A percentile compares a stretch with the other conserved stretches of the same genome.
Evolutionary conservation across 2,888 invertebrate genomes (phyloP).

Genomic region (Ophion costatus): DNA sequence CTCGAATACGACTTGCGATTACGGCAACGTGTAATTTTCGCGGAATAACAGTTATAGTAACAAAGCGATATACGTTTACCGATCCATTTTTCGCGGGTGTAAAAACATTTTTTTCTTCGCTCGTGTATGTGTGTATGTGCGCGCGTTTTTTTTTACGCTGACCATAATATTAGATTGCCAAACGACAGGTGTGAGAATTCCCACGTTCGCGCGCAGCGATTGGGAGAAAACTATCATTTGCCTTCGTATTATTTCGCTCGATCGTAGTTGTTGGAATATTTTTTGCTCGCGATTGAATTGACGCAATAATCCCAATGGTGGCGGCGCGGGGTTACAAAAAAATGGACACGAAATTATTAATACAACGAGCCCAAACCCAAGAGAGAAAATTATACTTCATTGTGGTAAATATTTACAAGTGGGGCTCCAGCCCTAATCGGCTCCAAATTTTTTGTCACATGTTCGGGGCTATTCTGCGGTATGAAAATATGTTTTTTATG

Average conservation of each 20-base stretch:
- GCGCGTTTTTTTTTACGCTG: neutral
- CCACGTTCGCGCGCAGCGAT: neutral
- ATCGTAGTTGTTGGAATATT: neutral
- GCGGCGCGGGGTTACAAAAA: neutral
- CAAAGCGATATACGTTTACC: constrained; percentile 43
- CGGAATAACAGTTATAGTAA: constrained; percentile 39
- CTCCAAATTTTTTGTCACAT: too few relatives aligned
- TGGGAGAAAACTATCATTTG: neutral
- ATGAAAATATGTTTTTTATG: too few relatives aligned
- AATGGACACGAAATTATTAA: neutral
- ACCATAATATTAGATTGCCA: constrained; percentile 13
- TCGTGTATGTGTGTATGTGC: neutral
- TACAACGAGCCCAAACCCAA: neutral
- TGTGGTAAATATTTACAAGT: too few relatives aligned
- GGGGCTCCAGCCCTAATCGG: too few relatives aligned
- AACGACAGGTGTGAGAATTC: constrained; percentile 24
- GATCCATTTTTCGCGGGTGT: constrained; percentile 14
- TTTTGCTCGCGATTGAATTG: neutral
- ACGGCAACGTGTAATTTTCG: constrained; percentile 20
- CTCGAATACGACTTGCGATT: constrained; percentile 37
- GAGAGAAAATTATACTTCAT: neutral
- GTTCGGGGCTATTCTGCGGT: too few relatives aligned
- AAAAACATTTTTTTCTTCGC: constrained; percentile 23
- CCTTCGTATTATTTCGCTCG: neutral
- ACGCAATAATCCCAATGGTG: neutral